Percentiles rank a stretch among this genome's conserved stretches.
phyloP scores from a whole-genome alignment of 2,113 vertebrate species.

The Columbina picui region DNA sequence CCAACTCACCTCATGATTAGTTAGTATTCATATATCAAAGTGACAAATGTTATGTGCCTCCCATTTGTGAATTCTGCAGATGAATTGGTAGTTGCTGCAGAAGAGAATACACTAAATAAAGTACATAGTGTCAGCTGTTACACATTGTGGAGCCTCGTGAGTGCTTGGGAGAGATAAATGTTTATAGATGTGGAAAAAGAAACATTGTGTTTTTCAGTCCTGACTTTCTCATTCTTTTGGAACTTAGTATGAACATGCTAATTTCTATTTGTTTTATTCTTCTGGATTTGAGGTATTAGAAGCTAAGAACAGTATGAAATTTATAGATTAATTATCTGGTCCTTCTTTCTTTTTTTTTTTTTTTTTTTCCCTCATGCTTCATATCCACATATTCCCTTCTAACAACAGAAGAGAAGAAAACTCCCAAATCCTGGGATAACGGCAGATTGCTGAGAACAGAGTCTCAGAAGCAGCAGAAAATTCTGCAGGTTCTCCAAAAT shows the following conservation, averaged over 20 bases:
- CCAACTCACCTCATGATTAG: not conserved
- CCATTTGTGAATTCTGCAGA: not conserved
- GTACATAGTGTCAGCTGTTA: not conserved
- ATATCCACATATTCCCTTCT: not conserved
- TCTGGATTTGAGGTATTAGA: not conserved
- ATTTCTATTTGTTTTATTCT: not conserved
- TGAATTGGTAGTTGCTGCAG: not conserved
- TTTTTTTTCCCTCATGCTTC: not conserved
- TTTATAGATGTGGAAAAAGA: not conserved
- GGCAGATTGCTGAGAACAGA: not conserved
- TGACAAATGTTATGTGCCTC: not conserved
- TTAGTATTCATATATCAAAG: not conserved
- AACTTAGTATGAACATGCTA: not conserved
- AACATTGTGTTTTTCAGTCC: not conserved
- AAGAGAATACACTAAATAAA: conserved; percentile 1
- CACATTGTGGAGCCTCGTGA: not conserved
- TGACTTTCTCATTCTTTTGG: not conserved
- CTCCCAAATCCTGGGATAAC: not conserved
- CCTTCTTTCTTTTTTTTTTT: not conserved
- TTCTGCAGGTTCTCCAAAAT: not conserved
- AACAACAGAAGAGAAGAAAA: not conserved
- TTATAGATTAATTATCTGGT: not conserved
- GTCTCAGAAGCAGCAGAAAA: not conserved
- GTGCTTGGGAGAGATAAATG: not conserved
- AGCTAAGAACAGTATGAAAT: not conserved